Percentiles rank a stretch among this genome's conserved stretches.
phyloP scores from a whole-genome alignment of 2,797 vertebrate genomes.

The Spea hammondii region DNA sequence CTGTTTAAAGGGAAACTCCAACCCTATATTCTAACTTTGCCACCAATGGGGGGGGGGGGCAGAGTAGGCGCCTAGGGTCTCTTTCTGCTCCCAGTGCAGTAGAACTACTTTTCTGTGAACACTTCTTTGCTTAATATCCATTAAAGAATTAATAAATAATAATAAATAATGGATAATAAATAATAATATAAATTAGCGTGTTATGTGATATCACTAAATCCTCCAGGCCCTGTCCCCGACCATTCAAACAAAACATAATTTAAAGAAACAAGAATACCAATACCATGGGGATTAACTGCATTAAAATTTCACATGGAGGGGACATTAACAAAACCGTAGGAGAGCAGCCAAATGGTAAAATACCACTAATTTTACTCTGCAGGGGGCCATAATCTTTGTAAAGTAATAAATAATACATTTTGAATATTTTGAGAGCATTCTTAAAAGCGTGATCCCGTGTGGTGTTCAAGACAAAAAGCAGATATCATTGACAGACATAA shows the following conservation, averaged over 20 bases:
- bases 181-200: background rate
- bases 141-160: no score
- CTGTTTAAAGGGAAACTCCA: no score
- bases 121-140: background rate
- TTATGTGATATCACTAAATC: conserved; percentile 29
- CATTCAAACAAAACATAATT: background rate
- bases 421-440: no score
- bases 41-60: no score
- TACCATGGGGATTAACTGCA: conserved; percentile 23
- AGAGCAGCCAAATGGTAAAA: conserved; percentile 16
- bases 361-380: conserved; percentile 35
- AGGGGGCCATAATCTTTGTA: conserved; percentile 16
- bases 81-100: no score
- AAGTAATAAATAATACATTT: conserved; percentile 7
- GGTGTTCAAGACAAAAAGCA: no score
- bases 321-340: conserved; percentile 30
- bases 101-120: no score
- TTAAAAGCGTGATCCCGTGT: no score
- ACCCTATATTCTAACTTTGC: no score
- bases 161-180: no score
- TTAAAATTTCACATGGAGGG: conserved; percentile 46
- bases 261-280: conserved; percentile 6
- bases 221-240: background rate
- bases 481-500: no score
- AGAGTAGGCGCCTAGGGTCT: no score